Base-by-base conservation (phyloP, 2,888 invertebrate genomes). In the Scaeva pyrastri region DNA sequence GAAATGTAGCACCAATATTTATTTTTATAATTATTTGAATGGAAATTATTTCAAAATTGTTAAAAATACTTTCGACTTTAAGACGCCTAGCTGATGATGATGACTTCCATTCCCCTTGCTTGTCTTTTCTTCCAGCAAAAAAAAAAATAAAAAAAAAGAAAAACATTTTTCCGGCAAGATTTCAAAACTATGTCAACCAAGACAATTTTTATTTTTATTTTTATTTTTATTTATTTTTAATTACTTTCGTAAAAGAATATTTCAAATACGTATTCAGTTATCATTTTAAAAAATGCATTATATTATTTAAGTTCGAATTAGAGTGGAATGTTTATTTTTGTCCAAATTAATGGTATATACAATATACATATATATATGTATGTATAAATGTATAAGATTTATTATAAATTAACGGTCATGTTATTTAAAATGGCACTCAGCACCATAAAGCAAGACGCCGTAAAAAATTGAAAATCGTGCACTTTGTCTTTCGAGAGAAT, bases 21-120 rank as follows among this genome's bases (percentile, higher is more conserved):
- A 56, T 56, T 56, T 56, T 31, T 31, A 56, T 16, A 31, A 10
- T 6, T 31, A 19, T 36, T 56, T 23, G 23, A 56, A 56, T 16
- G 31, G 31, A 36, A 56, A 11, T 0, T 14, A 56, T 56, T 56
- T 56, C 56, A 16, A 36, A 56, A 56, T 56, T 12, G 2, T 31
- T 56, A 56, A 56, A 56, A 36, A 56, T 36, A 56, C 31, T 16
- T 56, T 56, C 56, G 31, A 56, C 56, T 56, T 31, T 0, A 6
- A 56, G 56, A 31, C 56, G 56, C 31, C 56, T 31, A 31, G 31
- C 11, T 31, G 6, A 36, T 31, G 16, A 31, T 1, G 16, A 31
- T 10, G 14, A 2, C 55, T 14, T n/a, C 2, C 7, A 26, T 16
- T n/a, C 55, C 31, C 56, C 31, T 52, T 10, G 8, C 2, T 14